Evolutionary conservation across 2,797 vertebrate species (phyloP).

Genomic region (Xenopus petersii): DNA sequence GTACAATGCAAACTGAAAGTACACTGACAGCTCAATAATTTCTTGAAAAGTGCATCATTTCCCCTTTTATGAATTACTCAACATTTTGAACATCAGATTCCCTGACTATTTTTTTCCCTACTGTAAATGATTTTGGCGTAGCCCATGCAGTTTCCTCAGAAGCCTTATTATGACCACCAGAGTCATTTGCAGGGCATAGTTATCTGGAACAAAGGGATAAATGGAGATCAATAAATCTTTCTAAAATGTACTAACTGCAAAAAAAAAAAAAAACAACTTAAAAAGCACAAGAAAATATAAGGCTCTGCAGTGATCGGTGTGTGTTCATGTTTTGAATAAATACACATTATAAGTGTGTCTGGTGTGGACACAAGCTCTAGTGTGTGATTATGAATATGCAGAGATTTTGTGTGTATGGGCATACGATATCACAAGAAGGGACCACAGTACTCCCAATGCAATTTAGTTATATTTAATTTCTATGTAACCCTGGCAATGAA

Average conservation of each 20-base stretch:
- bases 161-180: constrained; percentile 39
- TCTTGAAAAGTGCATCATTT: background rate
- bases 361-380: constrained; percentile 44
- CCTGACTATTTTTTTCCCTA: background rate
- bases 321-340: constrained; percentile 46
- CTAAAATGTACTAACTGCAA: constrained; percentile 44
- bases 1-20: constrained; percentile 5
- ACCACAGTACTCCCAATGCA: constrained; percentile 36
- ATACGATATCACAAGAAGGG: constrained; percentile 35
- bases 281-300: constrained; percentile 50
- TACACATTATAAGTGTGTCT: constrained; percentile 39
- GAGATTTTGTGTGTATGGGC: constrained; percentile 41
- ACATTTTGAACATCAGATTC: background rate
- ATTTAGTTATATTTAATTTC: constrained; percentile 43
- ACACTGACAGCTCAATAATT: constrained; percentile 22
- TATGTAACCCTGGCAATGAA: constrained; percentile 40
- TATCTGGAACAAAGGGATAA: constrained; percentile 31
- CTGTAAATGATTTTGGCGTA: background rate
- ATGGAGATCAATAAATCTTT: constrained; percentile 18
- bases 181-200: constrained; percentile 28
- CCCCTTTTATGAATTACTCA: background rate
- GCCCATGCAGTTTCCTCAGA: constrained; percentile 18
- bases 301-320: constrained; percentile 42
- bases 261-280: constrained; percentile 35
- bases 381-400: constrained; percentile 37